Conservation (phyloP, 2,888 invertebrate genomes). For the Anagyrus pseudococci region DNA sequence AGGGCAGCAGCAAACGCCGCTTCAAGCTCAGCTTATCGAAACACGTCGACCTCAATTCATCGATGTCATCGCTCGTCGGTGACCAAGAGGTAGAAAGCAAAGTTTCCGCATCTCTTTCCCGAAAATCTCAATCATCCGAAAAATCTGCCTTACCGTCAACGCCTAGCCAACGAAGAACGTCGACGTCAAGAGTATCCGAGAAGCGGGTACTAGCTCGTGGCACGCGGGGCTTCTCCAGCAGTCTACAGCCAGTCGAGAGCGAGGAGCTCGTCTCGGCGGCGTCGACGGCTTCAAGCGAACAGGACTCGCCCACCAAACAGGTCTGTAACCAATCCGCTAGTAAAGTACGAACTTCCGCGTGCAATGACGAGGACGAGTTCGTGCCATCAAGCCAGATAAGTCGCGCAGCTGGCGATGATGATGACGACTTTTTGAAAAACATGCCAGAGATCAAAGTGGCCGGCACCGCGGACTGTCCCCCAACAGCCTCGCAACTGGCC, state of each 20-base stretch:
- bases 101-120: no score
- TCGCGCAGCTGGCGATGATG: conserved; percentile 13
- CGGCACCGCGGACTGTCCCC: conserved; percentile 42
- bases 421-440: conserved; percentile 47
- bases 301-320: conserved; percentile 2
- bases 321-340: conserved; percentile 13
- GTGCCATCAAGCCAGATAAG: no score
- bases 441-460: conserved; percentile 50
- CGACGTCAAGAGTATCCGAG: not conserved
- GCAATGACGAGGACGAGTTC: not conserved
- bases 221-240: conserved; percentile 25
- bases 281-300: no score
- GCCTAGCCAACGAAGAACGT: not conserved
- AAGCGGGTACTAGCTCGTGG: conserved; percentile 3
- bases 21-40: conserved; percentile 23
- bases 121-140: no score
- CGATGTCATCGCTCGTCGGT: not conserved
- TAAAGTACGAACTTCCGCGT: no score
- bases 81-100: not conserved
- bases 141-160: not conserved
- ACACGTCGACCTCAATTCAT: conserved; percentile 20
- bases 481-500: conserved; percentile 34
- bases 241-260: conserved; percentile 13
- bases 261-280: conserved; percentile 17
- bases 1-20: conserved; percentile 21